These are phyloP conservation scores for Ectobius pallidus DNA, from an alignment of 2,888 invertebrate genomes.

Conservation along the genomic window DNA sequence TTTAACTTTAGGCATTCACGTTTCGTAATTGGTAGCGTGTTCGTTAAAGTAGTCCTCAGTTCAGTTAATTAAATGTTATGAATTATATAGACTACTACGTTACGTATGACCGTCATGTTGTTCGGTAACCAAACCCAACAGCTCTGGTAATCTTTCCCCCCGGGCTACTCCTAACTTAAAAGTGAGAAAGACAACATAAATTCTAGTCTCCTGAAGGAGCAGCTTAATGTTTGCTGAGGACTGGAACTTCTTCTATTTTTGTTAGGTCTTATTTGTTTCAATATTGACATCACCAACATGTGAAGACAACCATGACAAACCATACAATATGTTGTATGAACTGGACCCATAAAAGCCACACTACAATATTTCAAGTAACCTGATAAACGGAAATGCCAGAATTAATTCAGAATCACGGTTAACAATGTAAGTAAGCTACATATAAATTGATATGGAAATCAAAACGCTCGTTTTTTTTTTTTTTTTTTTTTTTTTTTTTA, in stretches of 20 bases:
- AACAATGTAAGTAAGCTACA: no score
- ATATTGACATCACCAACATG: background rate
- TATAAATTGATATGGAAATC: no score
- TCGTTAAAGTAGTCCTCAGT: background rate
- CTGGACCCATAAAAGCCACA: no score
- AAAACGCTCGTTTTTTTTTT: no score
- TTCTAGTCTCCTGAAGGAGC: background rate
- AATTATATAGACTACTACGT: slow-evolving; percentile 13
- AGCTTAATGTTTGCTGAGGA: background rate
- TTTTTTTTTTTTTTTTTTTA: no score
- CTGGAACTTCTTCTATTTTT: background rate
- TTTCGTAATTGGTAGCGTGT: background rate
- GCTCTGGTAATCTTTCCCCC: background rate
- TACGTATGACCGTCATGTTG: background rate
- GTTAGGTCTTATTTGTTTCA: background rate
- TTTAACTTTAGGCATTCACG: background rate
- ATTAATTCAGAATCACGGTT: no score
- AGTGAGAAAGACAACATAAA: background rate
- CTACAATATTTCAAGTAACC: no score
- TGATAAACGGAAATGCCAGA: no score
- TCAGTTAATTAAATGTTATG: slow-evolving; percentile 4
- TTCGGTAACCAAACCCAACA: background rate
- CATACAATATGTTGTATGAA: no score
- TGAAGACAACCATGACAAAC: no score
- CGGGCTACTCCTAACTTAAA: background rate